Conservation (phyloP, 2,888 invertebrate genomes). For the Machimus atricapillus region DNA sequence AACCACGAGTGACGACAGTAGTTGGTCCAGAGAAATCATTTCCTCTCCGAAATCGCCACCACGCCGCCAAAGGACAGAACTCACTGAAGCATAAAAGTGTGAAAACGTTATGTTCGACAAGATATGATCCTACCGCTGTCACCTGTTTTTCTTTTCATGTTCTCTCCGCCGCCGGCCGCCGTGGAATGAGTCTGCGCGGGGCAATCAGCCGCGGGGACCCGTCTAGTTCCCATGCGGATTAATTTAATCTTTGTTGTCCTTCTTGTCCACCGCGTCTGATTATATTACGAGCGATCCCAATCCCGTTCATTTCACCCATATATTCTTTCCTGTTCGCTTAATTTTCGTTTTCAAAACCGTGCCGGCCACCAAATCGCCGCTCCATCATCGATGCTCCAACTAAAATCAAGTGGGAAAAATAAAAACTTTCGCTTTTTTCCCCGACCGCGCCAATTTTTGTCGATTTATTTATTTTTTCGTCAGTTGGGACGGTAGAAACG, state of each 20-base stretch:
- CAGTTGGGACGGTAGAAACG: background rate
- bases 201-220: background rate
- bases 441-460: background rate
- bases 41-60: background rate
- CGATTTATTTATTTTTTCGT: background rate
- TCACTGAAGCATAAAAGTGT: slow-evolving; percentile 21
- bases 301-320: background rate
- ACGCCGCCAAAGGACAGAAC: background rate
- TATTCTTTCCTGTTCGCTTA: slow-evolving; percentile 1
- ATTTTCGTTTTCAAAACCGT: background rate
- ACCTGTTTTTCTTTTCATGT: background rate
- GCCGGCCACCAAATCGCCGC: background rate
- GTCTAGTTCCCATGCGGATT: slow-evolving; percentile 36
- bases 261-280: slow-evolving; percentile 39
- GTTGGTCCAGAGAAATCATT: background rate
- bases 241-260: slow-evolving; percentile 39
- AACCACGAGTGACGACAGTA: background rate
- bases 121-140: slow-evolving; percentile 18
- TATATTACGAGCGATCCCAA: slow-evolving; percentile 13
- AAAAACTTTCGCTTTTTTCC: slow-evolving; percentile 27
- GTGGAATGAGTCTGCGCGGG: background rate
- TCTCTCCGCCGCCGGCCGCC: background rate
- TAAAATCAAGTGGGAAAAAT: background rate
- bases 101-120: slow-evolving; percentile 29
- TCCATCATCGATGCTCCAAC: background rate